Evolutionary conservation across 2,888 invertebrate genomes (phyloP).

Genomic region (Campoplex capitator): DNA sequence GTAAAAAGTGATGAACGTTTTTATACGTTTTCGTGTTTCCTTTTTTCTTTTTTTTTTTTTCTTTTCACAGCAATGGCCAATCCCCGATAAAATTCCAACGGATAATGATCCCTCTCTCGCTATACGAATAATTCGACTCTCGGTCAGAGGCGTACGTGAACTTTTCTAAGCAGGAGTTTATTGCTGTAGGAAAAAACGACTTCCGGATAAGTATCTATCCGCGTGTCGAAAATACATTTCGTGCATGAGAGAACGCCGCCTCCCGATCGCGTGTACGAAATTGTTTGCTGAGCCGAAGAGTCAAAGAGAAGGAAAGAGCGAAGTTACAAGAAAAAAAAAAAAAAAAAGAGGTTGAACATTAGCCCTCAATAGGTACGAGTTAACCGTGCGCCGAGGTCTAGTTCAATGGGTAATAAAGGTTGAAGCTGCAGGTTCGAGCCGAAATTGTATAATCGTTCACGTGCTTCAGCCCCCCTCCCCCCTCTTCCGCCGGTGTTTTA

Average conservation of each 20-base stretch:
- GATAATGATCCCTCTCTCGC: neutral
- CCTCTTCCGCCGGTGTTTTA: no score
- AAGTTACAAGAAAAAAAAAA: neutral
- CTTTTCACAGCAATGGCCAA: neutral
- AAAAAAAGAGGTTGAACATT: neutral
- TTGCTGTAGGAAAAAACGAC: slow-evolving; percentile 19
- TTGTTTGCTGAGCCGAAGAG: slow-evolving; percentile 33
- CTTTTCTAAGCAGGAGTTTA: neutral
- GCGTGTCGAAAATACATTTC: slow-evolving; percentile 52
- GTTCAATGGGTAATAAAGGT: slow-evolving; percentile 55
- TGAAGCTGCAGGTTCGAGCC: neutral
- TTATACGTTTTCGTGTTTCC: neutral
- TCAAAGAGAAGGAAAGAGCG: neutral
- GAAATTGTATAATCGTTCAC: slow-evolving; percentile 21
- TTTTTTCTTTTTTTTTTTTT: no score
- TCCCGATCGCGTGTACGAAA: slow-evolving; percentile 63
- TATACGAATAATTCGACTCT: slow-evolving; percentile 33
- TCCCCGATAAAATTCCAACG: neutral
- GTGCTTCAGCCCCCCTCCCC: neutral
- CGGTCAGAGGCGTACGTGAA: neutral
- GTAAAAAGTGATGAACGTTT: slow-evolving; percentile 15
- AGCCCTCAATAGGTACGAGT: slow-evolving; percentile 40
- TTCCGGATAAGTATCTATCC: slow-evolving; percentile 46
- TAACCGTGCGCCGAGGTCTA: slow-evolving; percentile 51
- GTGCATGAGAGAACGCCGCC: slow-evolving; percentile 9